These are phyloP conservation scores for Gastrophryne carolinensis DNA, from an alignment of 2,797 vertebrate genomes.

Conservation along the genomic window DNA sequence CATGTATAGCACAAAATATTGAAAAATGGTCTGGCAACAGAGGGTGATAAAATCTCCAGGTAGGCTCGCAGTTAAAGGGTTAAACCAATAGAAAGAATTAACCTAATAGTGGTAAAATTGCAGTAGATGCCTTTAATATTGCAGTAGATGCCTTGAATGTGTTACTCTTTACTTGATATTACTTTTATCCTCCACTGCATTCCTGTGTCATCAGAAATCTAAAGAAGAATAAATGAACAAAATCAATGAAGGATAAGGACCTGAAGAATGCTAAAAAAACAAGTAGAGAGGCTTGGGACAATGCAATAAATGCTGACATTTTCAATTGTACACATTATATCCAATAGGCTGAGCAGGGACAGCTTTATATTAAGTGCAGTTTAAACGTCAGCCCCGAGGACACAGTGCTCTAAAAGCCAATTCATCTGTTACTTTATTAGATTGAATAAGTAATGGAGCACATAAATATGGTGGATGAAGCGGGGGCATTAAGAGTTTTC, in stretches of 20 bases:
- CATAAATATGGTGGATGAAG: conserved; percentile 44
- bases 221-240: conserved; percentile 25
- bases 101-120: no score
- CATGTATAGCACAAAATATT: no score
- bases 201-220: conserved; percentile 2
- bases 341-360: conserved; percentile 30
- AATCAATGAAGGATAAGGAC: conserved; percentile 31
- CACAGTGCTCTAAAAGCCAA: conserved; percentile 40
- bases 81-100: no score
- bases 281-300: conserved; percentile 28
- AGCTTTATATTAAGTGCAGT: conserved; percentile 44
- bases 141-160: no score
- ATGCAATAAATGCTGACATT: conserved; percentile 50
- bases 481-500: background rate
- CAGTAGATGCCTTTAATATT: no score
- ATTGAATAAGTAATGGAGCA: conserved; percentile 50
- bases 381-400: conserved; percentile 44
- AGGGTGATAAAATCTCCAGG: no score
- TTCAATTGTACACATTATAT: conserved; percentile 49
- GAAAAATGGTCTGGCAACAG: no score
- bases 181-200: background rate
- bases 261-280: conserved; percentile 30
- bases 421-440: conserved; percentile 50
- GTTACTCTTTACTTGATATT: no score
- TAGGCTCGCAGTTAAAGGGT: no score